These are phyloP conservation scores for Gorsachius goisagi DNA, from an alignment of 2,113 vertebrate species.

Conservation along the genomic window DNA sequence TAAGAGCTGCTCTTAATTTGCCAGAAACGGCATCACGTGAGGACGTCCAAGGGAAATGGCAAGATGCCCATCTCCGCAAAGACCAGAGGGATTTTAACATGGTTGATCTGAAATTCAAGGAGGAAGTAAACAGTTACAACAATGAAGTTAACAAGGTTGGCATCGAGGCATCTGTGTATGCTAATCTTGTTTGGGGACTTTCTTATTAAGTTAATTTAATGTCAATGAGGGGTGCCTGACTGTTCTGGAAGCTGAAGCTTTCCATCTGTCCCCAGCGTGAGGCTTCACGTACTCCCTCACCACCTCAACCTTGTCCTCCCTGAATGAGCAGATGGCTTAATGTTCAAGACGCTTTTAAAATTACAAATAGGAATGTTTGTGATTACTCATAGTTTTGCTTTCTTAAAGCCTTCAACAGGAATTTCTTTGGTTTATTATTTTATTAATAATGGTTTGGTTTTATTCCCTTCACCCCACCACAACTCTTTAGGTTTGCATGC, in stretches of 20 bases:
- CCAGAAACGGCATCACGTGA: constrained; percentile 69
- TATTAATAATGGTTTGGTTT: background rate
- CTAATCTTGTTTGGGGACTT: background rate
- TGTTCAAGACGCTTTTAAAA: background rate
- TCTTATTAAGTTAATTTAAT: background rate
- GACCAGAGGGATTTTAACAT: constrained; percentile 93
- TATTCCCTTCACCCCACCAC: background rate
- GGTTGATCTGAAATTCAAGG: constrained; percentile 97
- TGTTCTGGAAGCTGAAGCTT: background rate
- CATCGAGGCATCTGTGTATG: background rate
- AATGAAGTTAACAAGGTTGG: constrained; percentile 95
- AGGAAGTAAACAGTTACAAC: constrained; percentile 91
- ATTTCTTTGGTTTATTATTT: background rate
- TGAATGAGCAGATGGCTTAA: background rate
- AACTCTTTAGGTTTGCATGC: constrained; percentile 89
- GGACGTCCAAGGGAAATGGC: constrained; percentile 86
- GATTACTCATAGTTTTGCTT: background rate
- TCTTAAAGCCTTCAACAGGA: background rate
- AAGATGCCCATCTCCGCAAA: constrained; percentile 91
- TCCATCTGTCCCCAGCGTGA: background rate
- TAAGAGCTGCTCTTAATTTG: constrained; percentile 87
- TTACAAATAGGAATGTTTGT: background rate
- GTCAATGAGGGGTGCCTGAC: background rate
- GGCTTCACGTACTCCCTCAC: background rate
- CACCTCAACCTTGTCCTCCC: background rate